These are phyloP conservation scores for Saguinus imperator DNA, from an alignment of 2,113 vertebrate genomes.

Conservation along the genomic window DNA sequence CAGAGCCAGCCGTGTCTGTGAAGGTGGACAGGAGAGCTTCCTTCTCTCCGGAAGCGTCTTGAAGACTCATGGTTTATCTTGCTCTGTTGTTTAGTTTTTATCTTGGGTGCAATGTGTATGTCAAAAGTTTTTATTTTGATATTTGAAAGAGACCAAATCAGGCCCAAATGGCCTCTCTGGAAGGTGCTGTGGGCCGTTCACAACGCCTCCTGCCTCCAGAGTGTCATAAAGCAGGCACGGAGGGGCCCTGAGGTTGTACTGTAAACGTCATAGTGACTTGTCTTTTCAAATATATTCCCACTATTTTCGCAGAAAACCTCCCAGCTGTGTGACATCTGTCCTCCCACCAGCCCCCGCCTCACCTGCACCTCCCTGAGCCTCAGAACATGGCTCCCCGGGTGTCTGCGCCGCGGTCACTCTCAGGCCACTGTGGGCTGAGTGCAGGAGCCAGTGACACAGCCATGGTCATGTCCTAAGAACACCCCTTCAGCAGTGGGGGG, in stretches of 20 bases:
- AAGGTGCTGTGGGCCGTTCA: conserved; percentile 88
- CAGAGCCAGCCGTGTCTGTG: conserved; percentile 77
- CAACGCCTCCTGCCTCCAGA: conserved; percentile 87
- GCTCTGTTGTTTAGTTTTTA: conserved; percentile 89
- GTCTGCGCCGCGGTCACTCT: too few species aligned
- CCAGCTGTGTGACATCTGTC: background rate
- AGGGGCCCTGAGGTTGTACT: conserved; percentile 74
- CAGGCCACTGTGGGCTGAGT: too few species aligned
- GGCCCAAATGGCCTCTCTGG: conserved; percentile 87
- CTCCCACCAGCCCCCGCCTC: background rate
- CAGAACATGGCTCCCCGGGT: background rate
- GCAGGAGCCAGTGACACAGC: too few species aligned
- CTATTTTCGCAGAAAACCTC: conserved; percentile 83
- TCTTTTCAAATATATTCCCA: conserved; percentile 83
- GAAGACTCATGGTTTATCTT: conserved; percentile 82
- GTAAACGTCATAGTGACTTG: conserved; percentile 72
- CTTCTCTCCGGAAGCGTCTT: conserved; percentile 77
- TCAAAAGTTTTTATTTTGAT: conserved; percentile 97
- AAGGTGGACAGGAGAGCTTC: conserved; percentile 89
- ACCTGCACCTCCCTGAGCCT: fast-evolving
- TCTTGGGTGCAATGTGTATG: conserved; percentile 94
- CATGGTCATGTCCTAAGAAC: background rate
- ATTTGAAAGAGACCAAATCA: conserved; percentile 89
- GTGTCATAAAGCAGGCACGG: conserved; percentile 82
- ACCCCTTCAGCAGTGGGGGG: background rate